Conservation (phyloP, 2,888 invertebrate genomes). For the Napeogenes sylphis region DNA sequence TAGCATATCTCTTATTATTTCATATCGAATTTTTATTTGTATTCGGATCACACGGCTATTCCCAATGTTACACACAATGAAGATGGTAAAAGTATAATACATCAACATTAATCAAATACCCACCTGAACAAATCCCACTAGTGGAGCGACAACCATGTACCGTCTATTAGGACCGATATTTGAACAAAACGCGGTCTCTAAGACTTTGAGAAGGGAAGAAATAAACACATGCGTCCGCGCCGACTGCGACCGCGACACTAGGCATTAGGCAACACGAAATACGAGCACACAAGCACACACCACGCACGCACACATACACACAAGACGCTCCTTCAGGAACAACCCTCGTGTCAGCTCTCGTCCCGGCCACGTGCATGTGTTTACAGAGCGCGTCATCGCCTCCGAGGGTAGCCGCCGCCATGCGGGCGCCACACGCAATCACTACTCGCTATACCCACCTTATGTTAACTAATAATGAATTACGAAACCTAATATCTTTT, state of each 20-base stretch:
- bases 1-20: too few relatives aligned
- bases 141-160: too few relatives aligned
- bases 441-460: too few relatives aligned
- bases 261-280: not conserved
- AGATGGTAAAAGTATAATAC: too few relatives aligned
- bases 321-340: not conserved
- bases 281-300: too few relatives aligned
- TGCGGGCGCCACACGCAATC: conserved; percentile 20
- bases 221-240: conserved; percentile 22
- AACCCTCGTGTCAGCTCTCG: not conserved
- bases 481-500: too few relatives aligned
- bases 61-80: too few relatives aligned
- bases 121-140: too few relatives aligned
- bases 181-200: conserved; percentile 1
- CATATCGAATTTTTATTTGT: too few relatives aligned
- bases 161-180: not conserved
- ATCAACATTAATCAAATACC: too few relatives aligned
- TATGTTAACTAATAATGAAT: too few relatives aligned
- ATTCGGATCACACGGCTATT: too few relatives aligned
- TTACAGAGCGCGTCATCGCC: conserved; percentile 4
- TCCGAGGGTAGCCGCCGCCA: conserved; percentile 7
- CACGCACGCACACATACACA: conserved; percentile 2
- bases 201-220: conserved; percentile 4
- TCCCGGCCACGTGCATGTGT: conserved; percentile 6
- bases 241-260: conserved; percentile 14